Evolutionary conservation across 2,888 invertebrate genomes (phyloP), one percentile per base, ranked within the genome.

Genomic region (Himalopsyche kuldschensis): DNA sequence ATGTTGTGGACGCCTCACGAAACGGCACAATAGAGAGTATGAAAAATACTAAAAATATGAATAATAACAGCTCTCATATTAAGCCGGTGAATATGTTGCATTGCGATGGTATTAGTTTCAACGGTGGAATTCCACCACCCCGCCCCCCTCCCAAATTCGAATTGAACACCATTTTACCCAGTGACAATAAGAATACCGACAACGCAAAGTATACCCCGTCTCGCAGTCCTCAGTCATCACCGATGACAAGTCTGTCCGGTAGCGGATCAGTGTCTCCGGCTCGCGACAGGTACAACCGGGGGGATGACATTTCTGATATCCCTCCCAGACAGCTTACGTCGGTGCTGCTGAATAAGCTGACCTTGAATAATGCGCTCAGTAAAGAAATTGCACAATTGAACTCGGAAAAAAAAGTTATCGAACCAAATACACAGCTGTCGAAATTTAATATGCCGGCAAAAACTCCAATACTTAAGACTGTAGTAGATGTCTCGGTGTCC

Each of bases 171-270:
- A 55, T 78, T 17, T 81, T 80, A 8, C 82, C 82, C 10, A 82
- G 48, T 27, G 48, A 69, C 10, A 10, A 27, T 47, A 80, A 83
- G 31, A 82, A 77, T 55, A 77, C 75, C 15, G 41, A 75, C 63
- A 82, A 82, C 35, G 84, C 78, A 55, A 41, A 55, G 55, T 78
- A 69, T 32, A 84, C 86, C 46, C 85, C 86, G 27, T 84, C 83
- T 35, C 20, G 80, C 79, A 84, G 85, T 83, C 84, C 84, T 79
- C 79, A 83, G 90, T 75, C 91, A 90, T 86, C 86, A 27, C 86
- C 86, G 15, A 77, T 85, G 47, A 85, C 85, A 15, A 86, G 86
- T 48, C 35, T 84, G 11, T 85, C 85, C 17, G 85, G 85, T 17
- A 86, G 85, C 63, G 86, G 86, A n/a, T 85, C 86, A 11, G 78